phyloP scores from a whole-genome alignment of 2,888 invertebrate genomes.

The Dilophus febrilis region DNA sequence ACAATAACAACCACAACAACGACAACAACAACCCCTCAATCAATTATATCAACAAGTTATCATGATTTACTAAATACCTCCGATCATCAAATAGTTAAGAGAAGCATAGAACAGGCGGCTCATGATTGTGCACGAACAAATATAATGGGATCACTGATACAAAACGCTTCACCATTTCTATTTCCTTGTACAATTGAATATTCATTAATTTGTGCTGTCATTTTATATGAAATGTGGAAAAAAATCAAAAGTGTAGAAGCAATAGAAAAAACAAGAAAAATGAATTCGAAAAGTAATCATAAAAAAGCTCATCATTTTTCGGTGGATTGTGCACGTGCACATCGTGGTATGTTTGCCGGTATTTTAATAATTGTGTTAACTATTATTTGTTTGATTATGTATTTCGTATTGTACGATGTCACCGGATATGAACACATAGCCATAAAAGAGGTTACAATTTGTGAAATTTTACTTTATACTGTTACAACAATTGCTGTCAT shows the following conservation, averaged over 20 bases:
- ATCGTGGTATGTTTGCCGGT: conserved; percentile 57
- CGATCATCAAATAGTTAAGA: background rate
- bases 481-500: conserved; percentile 44
- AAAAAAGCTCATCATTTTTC: conserved; percentile 46
- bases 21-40: no score
- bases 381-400: conserved; percentile 75
- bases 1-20: no score
- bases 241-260: conserved; percentile 44
- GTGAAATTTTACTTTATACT: conserved; percentile 55
- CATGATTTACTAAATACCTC: no score
- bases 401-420: conserved; percentile 63
- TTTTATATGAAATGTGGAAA: conserved; percentile 83
- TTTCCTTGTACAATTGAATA: conserved; percentile 85
- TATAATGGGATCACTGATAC: conserved; percentile 52
- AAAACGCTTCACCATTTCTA: conserved; percentile 59
- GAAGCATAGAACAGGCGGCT: background rate
- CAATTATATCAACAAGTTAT: no score
- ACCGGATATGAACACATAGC: conserved; percentile 44
- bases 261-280: conserved; percentile 32
- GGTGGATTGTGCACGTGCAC: conserved; percentile 71
- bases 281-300: conserved; percentile 15
- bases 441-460: conserved; percentile 57
- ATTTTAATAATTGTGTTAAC: conserved; percentile 64
- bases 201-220: conserved; percentile 77
- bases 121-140: conserved; percentile 40